Percentiles rank a stretch among this genome's conserved stretches.
Evolutionary conservation across 2,797 vertebrate species (phyloP).

Genomic region (Tachyglossus aculeatus): DNA sequence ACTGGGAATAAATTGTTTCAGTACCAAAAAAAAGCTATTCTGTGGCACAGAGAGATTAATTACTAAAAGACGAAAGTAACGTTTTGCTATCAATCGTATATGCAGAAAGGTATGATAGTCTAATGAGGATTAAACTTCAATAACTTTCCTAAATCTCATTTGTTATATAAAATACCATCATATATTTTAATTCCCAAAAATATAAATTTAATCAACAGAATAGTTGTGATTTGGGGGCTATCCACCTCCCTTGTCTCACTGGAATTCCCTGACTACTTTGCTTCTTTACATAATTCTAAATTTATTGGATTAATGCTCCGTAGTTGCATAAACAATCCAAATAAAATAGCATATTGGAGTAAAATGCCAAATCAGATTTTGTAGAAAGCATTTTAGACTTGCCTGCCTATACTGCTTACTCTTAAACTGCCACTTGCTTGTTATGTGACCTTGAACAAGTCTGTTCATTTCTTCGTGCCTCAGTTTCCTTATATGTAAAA

Average conservation of each 20-base stretch:
- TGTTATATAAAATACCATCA: constrained; percentile 25
- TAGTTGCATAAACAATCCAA: too few species aligned
- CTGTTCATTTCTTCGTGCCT: too few species aligned
- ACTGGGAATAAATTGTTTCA: constrained; percentile 51
- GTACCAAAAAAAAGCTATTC: constrained; percentile 33
- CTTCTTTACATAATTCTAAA: too few species aligned
- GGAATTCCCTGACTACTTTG: not conserved
- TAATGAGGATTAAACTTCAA: constrained; percentile 52
- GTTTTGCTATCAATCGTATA: constrained; percentile 44
- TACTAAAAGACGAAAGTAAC: constrained; percentile 48
- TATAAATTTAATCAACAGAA: constrained; percentile 31
- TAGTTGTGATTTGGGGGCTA: not conserved
- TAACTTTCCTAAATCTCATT: constrained; percentile 48
- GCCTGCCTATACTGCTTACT: too few species aligned
- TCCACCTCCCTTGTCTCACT: not conserved
- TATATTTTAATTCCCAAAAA: constrained; percentile 26
- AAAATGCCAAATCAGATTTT: too few species aligned
- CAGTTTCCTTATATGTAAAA: too few species aligned
- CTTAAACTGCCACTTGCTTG: too few species aligned
- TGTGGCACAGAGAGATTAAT: constrained; percentile 61
- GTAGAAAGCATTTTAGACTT: too few species aligned
- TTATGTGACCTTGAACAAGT: too few species aligned
- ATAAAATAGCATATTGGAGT: too few species aligned
- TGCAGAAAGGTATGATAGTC: constrained; percentile 21
- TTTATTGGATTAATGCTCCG: too few species aligned